Conservation (phyloP, 2,797 vertebrate genomes). For the Linurgus olivaceus region DNA sequence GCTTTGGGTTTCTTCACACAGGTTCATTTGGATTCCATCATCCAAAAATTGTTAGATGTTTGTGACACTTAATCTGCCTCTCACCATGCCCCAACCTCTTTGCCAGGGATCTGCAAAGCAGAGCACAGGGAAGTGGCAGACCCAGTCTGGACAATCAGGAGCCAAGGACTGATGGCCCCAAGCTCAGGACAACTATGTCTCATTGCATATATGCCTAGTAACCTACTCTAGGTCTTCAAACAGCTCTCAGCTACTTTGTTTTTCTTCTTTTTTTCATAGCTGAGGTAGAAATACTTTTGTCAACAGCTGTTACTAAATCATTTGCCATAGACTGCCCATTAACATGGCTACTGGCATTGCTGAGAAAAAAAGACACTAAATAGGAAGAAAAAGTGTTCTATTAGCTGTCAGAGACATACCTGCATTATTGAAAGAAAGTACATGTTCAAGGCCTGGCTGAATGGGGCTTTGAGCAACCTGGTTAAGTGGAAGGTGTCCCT, state of each 20-base stretch:
- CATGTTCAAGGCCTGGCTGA: background rate
- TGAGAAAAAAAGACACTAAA: background rate
- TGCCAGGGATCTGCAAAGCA: background rate
- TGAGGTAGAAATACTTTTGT: background rate
- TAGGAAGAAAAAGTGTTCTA: background rate
- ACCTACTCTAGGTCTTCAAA: background rate
- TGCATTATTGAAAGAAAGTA: background rate
- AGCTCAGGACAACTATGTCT: background rate
- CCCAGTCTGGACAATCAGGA: background rate
- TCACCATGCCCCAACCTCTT: background rate
- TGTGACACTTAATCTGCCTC: background rate
- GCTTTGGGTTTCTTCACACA: background rate
- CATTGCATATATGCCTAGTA: background rate
- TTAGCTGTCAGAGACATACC: background rate
- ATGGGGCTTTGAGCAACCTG: background rate
- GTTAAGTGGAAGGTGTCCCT: background rate
- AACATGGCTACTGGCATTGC: background rate
- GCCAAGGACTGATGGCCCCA: too few relatives aligned
- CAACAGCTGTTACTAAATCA: background rate
- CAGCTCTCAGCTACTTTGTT: background rate
- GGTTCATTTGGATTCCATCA: background rate
- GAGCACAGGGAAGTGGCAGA: fast-evolving
- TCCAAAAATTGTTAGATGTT: background rate
- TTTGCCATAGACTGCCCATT: background rate
- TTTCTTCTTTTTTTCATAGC: background rate